Evolutionary conservation across 2,113 vertebrate species (phyloP).

Genomic region (Crotalus viridis): DNA sequence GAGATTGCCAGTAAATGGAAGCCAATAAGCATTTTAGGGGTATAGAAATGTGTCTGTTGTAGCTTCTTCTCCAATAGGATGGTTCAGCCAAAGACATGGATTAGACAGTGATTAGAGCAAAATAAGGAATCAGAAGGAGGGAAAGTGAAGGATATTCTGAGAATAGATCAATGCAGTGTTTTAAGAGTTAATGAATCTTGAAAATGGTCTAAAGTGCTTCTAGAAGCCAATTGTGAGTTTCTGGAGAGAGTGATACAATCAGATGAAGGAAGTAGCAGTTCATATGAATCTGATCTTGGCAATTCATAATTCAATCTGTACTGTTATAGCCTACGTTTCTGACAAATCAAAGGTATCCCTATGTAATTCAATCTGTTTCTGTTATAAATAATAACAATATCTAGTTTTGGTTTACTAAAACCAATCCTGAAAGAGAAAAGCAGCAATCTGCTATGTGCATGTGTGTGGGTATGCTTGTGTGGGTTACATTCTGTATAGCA

Average conservation of each 20-base stretch:
- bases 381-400: constrained; percentile 24
- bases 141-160: background rate
- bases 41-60: background rate
- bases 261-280: background rate
- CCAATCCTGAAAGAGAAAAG: constrained; percentile 31
- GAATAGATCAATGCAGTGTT: background rate
- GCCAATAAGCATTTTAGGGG: background rate
- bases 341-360: background rate
- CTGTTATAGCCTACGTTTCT: background rate
- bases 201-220: background rate
- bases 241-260: background rate
- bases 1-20: background rate
- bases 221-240: background rate
- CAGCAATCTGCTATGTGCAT: background rate
- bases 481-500: background rate
- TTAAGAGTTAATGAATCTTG: background rate
- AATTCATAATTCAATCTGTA: background rate
- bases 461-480: background rate
- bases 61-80: background rate
- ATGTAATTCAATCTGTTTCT: constrained; percentile 11
- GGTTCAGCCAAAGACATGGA: background rate
- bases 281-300: background rate
- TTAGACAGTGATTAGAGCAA: background rate
- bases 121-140: background rate
- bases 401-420: background rate